Evolutionary conservation across 2,888 invertebrate genomes (phyloP).

Genomic region (Dimorphilus gyrociliatus): DNA sequence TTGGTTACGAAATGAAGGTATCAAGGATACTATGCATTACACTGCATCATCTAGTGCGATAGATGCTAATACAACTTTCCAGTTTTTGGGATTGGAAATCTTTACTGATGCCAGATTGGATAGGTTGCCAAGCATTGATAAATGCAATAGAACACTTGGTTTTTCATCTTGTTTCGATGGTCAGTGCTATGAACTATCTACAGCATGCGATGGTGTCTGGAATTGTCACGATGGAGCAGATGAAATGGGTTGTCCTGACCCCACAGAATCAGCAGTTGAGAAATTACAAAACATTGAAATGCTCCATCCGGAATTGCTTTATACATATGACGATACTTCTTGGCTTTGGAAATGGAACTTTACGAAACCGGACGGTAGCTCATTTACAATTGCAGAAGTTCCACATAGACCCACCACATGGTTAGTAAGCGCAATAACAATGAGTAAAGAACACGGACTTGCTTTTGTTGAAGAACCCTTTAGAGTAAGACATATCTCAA

Average conservation of each 20-base stretch:
- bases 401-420: conserved; percentile 43
- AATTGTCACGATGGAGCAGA: conserved; percentile 48
- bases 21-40: conserved; percentile 24
- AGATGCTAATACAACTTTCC: conserved; percentile 81
- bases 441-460: conserved; percentile 67
- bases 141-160: conserved; percentile 40
- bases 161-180: conserved; percentile 57
- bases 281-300: too few relatives aligned
- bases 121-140: too few relatives aligned
- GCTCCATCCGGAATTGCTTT: too few relatives aligned
- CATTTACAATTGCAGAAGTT: conserved; percentile 25
- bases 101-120: too few relatives aligned
- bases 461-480: conserved; percentile 66
- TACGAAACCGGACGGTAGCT: conserved; percentile 32
- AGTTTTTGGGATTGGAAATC: too few relatives aligned
- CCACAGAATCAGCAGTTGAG: too few relatives aligned
- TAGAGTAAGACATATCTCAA: too few relatives aligned
- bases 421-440: conserved; percentile 80
- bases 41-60: conserved; percentile 77
- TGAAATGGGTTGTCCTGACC: conserved; percentile 29
- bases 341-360: conserved; percentile 72
- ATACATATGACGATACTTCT: conserved; percentile 58
- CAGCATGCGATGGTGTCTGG: conserved; percentile 56
- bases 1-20: conserved; percentile 24
- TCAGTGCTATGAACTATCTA: conserved; percentile 54